These are phyloP conservation scores for Urosaurus nigricauda DNA, from an alignment of 2,797 vertebrate species.

Conservation along the genomic window DNA sequence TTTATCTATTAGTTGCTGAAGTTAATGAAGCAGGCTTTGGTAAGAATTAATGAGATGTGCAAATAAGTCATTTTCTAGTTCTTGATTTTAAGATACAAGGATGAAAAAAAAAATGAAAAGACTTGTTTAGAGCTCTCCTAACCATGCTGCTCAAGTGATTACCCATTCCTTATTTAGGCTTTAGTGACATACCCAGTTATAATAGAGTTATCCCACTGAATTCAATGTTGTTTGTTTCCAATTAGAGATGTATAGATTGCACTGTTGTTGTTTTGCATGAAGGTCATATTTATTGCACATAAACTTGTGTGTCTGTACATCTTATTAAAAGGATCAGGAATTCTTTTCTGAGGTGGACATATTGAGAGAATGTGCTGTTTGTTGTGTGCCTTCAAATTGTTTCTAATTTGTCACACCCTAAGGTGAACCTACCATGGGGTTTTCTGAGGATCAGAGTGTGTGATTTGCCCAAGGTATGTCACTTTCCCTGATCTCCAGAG, in stretches of 20 bases:
- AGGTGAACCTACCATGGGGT: too few species aligned
- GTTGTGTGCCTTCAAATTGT: too few species aligned
- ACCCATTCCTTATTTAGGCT: background rate
- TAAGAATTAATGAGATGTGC: constrained; percentile 6
- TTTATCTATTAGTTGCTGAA: constrained; percentile 21
- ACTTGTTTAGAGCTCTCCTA: background rate
- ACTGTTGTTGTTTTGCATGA: background rate
- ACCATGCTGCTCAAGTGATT: background rate
- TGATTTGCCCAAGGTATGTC: too few species aligned
- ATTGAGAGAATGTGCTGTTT: background rate
- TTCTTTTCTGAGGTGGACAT: background rate
- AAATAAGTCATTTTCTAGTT: background rate
- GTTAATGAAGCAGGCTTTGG: constrained; percentile 8
- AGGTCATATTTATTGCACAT: background rate
- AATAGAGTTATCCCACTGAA: background rate
- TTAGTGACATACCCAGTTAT: background rate
- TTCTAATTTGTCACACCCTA: too few species aligned
- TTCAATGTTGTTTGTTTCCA: background rate
- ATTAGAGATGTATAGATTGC: background rate
- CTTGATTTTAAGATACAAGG: constrained; percentile 3
- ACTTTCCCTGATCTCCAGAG: too few species aligned
- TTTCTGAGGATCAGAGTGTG: too few species aligned
- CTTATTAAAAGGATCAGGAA: background rate
- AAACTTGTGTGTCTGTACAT: background rate
- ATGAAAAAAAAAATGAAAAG: background rate